phyloP scores from a whole-genome alignment of 2,797 vertebrate genomes.

The Limnodromus scolopaceus region DNA sequence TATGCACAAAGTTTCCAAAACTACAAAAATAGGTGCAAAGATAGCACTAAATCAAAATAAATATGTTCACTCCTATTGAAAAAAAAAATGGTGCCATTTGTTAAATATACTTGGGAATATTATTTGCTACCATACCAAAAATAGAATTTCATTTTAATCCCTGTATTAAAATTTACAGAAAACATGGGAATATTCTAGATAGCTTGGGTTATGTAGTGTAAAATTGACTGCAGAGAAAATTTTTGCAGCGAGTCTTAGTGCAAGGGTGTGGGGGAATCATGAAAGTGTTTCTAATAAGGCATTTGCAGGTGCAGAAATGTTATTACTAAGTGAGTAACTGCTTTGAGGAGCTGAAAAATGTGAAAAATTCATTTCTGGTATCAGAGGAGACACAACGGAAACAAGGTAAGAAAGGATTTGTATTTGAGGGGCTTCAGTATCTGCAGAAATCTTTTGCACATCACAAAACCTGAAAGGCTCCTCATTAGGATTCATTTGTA shows the following conservation, averaged over 20 bases:
- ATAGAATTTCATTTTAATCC: not conserved
- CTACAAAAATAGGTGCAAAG: not conserved
- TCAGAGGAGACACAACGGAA: conserved; percentile 27
- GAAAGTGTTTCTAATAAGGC: conserved; percentile 54
- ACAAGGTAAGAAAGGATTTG: conserved; percentile 34
- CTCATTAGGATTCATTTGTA: conserved; percentile 57
- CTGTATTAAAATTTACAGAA: not conserved
- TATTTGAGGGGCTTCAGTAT: not conserved
- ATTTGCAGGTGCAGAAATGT: conserved; percentile 52
- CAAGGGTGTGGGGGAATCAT: not conserved
- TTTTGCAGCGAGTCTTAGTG: conserved; percentile 38
- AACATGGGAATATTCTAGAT: conserved; percentile 21
- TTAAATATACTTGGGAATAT: not conserved
- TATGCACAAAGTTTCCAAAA: not conserved
- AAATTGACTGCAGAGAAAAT: conserved; percentile 59
- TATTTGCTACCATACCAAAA: not conserved
- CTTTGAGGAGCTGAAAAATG: conserved; percentile 43
- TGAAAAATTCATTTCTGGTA: conserved; percentile 53
- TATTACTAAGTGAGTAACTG: conserved; percentile 43
- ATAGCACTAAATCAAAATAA: not conserved
- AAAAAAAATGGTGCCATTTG: not conserved
- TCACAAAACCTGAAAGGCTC: conserved; percentile 29
- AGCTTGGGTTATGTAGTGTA: conserved; percentile 47
- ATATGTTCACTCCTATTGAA: not conserved
- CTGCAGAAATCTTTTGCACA: conserved; percentile 39